These are phyloP conservation scores for Nymphalis io DNA, from an alignment of 1,140 invertebrate genomes.

Conservation along the genomic window DNA sequence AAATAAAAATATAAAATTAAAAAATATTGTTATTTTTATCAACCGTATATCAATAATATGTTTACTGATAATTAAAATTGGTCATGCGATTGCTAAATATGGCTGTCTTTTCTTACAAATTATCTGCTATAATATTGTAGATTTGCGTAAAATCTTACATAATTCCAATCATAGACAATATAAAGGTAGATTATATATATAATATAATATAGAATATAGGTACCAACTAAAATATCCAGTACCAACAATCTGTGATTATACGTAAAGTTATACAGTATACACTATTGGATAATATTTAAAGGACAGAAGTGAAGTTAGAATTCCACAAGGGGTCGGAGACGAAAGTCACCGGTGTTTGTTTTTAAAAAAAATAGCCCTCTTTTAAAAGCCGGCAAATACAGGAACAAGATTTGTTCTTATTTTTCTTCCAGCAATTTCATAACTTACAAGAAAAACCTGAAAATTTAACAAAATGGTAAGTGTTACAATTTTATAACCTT, in stretches of 20 bases:
- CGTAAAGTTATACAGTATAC: too few relatives aligned
- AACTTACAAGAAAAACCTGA: conserved; percentile 3
- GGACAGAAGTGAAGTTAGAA: conserved; percentile 13
- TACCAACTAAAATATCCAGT: conserved; percentile 1
- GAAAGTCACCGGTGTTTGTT: conserved; percentile 14
- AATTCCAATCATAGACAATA: not conserved
- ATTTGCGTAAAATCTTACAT: too few relatives aligned
- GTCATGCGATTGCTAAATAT: too few relatives aligned
- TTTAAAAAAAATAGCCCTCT: conserved; percentile 2
- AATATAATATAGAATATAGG: not conserved
- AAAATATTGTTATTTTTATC: too few relatives aligned
- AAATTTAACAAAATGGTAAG: conserved; percentile 41
- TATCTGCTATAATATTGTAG: too few relatives aligned
- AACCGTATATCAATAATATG: too few relatives aligned
- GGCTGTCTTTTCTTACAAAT: too few relatives aligned
- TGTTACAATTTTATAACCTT: conserved; percentile 33
- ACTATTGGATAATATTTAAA: conserved; percentile 8
- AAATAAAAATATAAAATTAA: too few relatives aligned
- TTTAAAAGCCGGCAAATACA: conserved; percentile 16
- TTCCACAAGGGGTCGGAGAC: conserved; percentile 3
- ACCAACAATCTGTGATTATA: conserved; percentile 19
- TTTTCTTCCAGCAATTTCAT: not conserved
- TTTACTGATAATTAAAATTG: too few relatives aligned
- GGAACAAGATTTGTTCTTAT: not conserved
- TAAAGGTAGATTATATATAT: not conserved